These are phyloP conservation scores for Labia minor DNA, from an alignment of 2,888 invertebrate species.

Conservation along the genomic window DNA sequence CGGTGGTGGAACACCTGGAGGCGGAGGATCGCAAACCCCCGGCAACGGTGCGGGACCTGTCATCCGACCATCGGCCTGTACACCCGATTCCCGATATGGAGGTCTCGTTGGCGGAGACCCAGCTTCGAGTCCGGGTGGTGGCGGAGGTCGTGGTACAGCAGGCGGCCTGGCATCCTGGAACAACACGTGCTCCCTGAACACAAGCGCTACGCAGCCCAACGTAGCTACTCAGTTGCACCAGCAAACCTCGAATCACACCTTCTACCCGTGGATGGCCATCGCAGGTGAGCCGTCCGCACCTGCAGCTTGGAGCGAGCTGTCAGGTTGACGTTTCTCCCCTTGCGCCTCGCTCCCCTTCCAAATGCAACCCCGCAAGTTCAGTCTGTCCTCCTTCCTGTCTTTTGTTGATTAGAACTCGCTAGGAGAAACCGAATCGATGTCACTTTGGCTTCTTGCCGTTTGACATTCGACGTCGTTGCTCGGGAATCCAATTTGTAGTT, in stretches of 20 bases:
- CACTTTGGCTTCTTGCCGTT: no score
- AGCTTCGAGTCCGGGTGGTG: slow-evolving; percentile 56
- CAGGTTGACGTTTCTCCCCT: slow-evolving; percentile 23
- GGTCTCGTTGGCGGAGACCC: slow-evolving; percentile 62
- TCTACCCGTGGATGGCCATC: slow-evolving; percentile 98
- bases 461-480: no score
- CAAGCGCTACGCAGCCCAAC: slow-evolving; percentile 59
- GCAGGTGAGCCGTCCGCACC: slow-evolving; percentile 64
- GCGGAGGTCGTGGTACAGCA: slow-evolving; percentile 40
- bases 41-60: slow-evolving; percentile 52
- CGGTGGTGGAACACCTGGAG: slow-evolving; percentile 24
- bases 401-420: no score
- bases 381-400: no score
- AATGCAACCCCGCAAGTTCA: no score
- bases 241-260: slow-evolving; percentile 84
- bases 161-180: slow-evolving; percentile 63
- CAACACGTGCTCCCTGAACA: slow-evolving; percentile 77
- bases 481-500: no score
- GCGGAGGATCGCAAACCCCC: slow-evolving; percentile 54
- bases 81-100: slow-evolving; percentile 72
- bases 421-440: no score
- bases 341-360: neutral
- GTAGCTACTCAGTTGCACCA: slow-evolving; percentile 70
- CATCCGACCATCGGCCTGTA: slow-evolving; percentile 78
- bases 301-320: neutral